A percentile compares a stretch with the other conserved stretches of the same genome.
These are phyloP conservation scores for Anguilla megastoma DNA, from an alignment of 2,797 vertebrate species.

Conservation along the genomic window DNA sequence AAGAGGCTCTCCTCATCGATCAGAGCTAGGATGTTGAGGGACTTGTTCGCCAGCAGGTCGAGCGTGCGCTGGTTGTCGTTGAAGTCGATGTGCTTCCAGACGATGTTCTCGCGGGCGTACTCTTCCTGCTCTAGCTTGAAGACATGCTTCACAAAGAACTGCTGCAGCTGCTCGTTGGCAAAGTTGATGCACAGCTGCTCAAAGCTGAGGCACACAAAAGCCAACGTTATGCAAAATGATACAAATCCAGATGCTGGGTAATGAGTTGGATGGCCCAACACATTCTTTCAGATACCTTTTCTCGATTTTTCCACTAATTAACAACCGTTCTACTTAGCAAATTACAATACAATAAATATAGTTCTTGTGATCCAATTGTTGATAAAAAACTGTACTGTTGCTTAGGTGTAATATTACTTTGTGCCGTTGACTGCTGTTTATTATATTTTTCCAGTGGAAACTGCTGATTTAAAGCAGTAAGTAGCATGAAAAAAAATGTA, in stretches of 20 bases:
- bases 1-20: slow-evolving; percentile 90
- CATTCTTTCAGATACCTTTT: slow-evolving; percentile 3
- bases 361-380: neutral
- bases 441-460: neutral
- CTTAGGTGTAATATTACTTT: neutral
- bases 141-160: slow-evolving; percentile 89
- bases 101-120: slow-evolving; percentile 79
- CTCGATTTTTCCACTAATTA: neutral
- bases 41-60: slow-evolving; percentile 79
- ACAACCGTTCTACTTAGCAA: neutral
- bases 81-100: slow-evolving; percentile 82
- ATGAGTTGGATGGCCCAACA: neutral
- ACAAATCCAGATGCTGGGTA: neutral
- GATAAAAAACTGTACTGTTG: no score
- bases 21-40: slow-evolving; percentile 85
- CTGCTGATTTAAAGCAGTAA: neutral
- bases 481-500: neutral
- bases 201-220: slow-evolving; percentile 73
- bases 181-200: slow-evolving; percentile 97
- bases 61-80: slow-evolving; percentile 81
- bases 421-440: neutral
- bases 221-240: neutral
- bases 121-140: slow-evolving; percentile 92
- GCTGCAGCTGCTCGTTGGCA: slow-evolving; percentile 94
- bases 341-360: neutral